Base-by-base conservation (phyloP, 35 echinoderm and acorn worm species). In the Acanthaster planci region DNA sequence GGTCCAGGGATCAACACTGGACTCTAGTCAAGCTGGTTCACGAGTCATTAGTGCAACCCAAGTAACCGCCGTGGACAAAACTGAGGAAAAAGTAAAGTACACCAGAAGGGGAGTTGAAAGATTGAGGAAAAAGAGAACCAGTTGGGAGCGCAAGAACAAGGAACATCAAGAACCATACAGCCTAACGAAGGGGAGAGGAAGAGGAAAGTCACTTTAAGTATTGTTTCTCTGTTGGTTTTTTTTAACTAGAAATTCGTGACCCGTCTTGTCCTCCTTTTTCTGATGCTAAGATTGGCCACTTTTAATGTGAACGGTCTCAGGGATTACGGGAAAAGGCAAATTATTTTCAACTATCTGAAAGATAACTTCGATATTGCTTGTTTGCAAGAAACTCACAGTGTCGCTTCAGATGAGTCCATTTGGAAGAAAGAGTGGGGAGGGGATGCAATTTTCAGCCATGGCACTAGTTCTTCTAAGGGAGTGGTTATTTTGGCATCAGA, bases 381-480 rank as follows among this genome's bases (percentile, higher is more conserved):
- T 67, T 22, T 67, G 8, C 59, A 67, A 67, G 59, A 67, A 67
- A 67, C 59, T 67, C 59, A 67, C 59, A 67, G 12, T 14, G 30
- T 67, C 59, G 7, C 7, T n/a, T n/a, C 21, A 67, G 59, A 67
- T 67, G 21, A 67, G 30, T 0, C 8, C 30, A 19, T 67, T 7
- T 67, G 59, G 59, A 67, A 67, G 23, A n/a, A 67, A 18, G 15
- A 67, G 21, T 23, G 59, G 59, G 59, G 59, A 18, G 59, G 59
- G 21, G 59, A 67, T 22, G 23, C 23, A 19, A 19, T 67, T 7
- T 67, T 23, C 3, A 67, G 59, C 30, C 59, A 67, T 22, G 59
- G 59, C 30, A 7, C 15, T 19, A 67, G 59, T 67, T 14, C 10
- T 22, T 67, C 59, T 18, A 67, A n/a, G 21, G 59, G 59, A 5